Evolutionary conservation across 2,888 invertebrate genomes (phyloP).

Genomic region (Erebia aethiops): DNA sequence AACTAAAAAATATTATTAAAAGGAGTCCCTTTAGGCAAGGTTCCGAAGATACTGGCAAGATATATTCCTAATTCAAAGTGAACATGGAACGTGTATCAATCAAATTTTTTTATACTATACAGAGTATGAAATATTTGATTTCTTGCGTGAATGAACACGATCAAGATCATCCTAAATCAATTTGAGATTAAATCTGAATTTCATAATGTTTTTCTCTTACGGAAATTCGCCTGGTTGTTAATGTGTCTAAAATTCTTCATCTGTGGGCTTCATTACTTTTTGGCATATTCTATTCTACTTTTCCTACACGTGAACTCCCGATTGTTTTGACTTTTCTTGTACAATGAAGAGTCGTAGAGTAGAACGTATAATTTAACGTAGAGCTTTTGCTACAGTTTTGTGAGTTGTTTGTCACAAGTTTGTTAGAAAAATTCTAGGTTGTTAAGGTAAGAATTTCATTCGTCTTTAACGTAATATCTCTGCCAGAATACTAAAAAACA

Average conservation of each 20-base stretch:
- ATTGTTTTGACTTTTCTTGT: no score
- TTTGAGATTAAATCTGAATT: constrained; percentile 72
- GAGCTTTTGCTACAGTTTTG: no score
- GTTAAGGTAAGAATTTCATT: constrained; percentile 6
- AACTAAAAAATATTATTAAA: no score
- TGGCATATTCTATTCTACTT: no score
- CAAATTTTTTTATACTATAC: constrained; percentile 22
- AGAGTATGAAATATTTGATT: constrained; percentile 62
- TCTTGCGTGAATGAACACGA: constrained; percentile 52
- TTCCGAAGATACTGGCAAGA: no score
- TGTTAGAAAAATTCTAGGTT: not conserved
- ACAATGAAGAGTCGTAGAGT: no score
- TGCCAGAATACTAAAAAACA: constrained; percentile 44
- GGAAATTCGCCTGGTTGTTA: not conserved
- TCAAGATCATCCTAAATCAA: constrained; percentile 60
- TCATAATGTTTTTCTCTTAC: constrained; percentile 40
- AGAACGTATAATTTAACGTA: no score
- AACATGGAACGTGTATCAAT: constrained; percentile 53
- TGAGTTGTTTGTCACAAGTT: not conserved
- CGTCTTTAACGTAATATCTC: constrained; percentile 36
- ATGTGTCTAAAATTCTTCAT: not conserved
- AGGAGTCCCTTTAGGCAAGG: no score
- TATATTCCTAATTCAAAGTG: constrained; percentile 9
- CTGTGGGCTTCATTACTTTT: no score
- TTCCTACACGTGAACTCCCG: no score